Percentiles rank a stretch among this genome's conserved stretches.
These are phyloP conservation scores for Eulemur coronatus DNA, from an alignment of 2,797 vertebrate species.

Conservation along the genomic window DNA sequence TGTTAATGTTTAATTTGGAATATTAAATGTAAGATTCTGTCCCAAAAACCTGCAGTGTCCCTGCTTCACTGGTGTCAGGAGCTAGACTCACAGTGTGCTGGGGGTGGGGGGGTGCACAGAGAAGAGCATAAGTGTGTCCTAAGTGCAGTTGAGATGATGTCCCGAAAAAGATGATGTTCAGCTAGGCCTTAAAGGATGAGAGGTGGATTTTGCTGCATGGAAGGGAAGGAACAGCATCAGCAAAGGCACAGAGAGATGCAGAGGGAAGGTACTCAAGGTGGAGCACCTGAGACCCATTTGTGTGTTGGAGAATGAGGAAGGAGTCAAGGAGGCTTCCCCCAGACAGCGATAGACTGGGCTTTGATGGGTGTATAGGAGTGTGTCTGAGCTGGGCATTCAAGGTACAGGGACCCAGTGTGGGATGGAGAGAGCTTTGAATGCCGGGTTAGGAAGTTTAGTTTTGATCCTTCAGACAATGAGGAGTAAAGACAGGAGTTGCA, in stretches of 20 bases:
- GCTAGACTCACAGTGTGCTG: neutral
- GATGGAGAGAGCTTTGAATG: neutral
- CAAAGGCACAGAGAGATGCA: neutral
- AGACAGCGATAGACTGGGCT: neutral
- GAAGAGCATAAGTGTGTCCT: neutral
- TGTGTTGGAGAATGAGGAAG: neutral
- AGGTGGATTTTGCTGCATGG: neutral
- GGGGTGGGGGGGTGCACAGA: neutral
- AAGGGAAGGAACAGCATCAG: neutral
- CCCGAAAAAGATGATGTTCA: neutral
- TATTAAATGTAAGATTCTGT: neutral
- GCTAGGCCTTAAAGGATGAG: neutral
- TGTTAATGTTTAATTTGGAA: slow-evolving; percentile 16
- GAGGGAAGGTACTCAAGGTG: neutral
- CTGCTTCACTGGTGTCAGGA: neutral
- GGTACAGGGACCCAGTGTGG: neutral
- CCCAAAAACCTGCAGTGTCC: neutral
- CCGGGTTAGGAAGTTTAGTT: neutral
- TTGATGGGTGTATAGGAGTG: neutral
- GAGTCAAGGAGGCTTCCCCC: neutral
- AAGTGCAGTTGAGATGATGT: neutral
- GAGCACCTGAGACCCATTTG: neutral
- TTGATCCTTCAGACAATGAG: neutral
- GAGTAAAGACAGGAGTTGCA: neutral
- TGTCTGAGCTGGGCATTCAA: neutral